Percentiles rank a stretch among this genome's conserved stretches.
phyloP scores from a whole-genome alignment of 2,888 invertebrate genomes.

The Eudemis profundana region DNA sequence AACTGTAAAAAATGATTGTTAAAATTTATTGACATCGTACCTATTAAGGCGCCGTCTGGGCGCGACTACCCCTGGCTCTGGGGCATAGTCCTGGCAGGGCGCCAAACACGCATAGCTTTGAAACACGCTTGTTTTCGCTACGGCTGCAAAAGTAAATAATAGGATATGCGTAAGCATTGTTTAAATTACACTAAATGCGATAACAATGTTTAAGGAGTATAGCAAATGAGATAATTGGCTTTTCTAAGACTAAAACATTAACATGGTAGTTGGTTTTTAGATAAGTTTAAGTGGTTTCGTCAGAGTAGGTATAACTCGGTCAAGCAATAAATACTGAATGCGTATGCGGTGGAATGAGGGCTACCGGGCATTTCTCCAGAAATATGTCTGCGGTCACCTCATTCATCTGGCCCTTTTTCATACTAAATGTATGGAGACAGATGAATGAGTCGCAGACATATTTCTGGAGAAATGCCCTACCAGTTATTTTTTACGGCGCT shows the following conservation, averaged over 20 bases:
- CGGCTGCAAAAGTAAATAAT: slow-evolving; percentile 16
- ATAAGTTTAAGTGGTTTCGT: slow-evolving; percentile 4
- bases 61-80: slow-evolving; percentile 25
- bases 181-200: slow-evolving; percentile 21
- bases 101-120: slow-evolving; percentile 47
- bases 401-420: too few species aligned
- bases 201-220: slow-evolving; percentile 25
- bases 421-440: too few species aligned
- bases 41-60: slow-evolving; percentile 29
- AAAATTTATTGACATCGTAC: neutral
- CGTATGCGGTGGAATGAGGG: too few species aligned
- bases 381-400: too few species aligned
- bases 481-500: too few species aligned
- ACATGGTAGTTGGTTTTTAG: slow-evolving; percentile 9
- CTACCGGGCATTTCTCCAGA: too few species aligned
- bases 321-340: too few species aligned
- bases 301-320: too few species aligned
- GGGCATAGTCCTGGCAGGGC: slow-evolving; percentile 51
- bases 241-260: neutral
- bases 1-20: neutral
- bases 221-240: slow-evolving; percentile 8
- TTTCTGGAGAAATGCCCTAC: too few species aligned
- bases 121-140: slow-evolving; percentile 5
- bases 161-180: slow-evolving; percentile 17
- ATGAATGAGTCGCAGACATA: too few species aligned